Conservation (phyloP, 2,113 vertebrate species). For the Crypturellus undulatus region DNA sequence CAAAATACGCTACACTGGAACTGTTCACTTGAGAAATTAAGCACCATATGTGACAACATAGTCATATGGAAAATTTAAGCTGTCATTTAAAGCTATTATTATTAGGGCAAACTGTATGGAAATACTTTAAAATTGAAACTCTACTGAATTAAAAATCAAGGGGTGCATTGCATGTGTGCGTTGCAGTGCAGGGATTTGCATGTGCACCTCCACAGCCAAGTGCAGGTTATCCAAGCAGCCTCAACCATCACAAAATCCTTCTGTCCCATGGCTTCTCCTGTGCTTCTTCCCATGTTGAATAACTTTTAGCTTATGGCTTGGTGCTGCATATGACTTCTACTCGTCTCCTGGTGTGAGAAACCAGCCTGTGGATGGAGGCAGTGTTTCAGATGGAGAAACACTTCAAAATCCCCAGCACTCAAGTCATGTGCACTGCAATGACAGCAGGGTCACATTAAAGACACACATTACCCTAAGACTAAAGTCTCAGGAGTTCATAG, state of each 20-base stretch:
- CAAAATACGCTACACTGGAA: slow-evolving; percentile 79
- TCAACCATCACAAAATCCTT: neutral
- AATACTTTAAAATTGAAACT: slow-evolving; percentile 83
- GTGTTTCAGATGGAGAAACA: too few species aligned
- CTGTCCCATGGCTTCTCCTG: neutral
- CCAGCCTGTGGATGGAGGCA: neutral
- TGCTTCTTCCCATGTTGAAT: neutral
- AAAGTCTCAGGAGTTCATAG: too few species aligned
- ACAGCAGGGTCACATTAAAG: too few species aligned
- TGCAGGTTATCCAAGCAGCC: neutral
- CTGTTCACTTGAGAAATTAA: slow-evolving; percentile 86
- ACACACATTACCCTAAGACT: too few species aligned
- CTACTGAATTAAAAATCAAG: slow-evolving; percentile 84
- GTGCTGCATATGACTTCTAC: neutral
- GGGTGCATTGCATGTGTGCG: slow-evolving; percentile 80
- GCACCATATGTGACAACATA: slow-evolving; percentile 80
- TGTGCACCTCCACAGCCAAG: slow-evolving; percentile 36
- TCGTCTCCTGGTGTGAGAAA: neutral
- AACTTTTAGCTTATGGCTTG: neutral
- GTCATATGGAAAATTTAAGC: slow-evolving; percentile 84
- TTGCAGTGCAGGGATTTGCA: slow-evolving; percentile 78
- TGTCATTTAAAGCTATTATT: slow-evolving; percentile 87
- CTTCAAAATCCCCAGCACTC: too few species aligned
- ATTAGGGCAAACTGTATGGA: slow-evolving; percentile 85
- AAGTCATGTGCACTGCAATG: too few species aligned